Conservation (phyloP, 1,140 invertebrate genomes). For the Drosophila ercepeae region DNA sequence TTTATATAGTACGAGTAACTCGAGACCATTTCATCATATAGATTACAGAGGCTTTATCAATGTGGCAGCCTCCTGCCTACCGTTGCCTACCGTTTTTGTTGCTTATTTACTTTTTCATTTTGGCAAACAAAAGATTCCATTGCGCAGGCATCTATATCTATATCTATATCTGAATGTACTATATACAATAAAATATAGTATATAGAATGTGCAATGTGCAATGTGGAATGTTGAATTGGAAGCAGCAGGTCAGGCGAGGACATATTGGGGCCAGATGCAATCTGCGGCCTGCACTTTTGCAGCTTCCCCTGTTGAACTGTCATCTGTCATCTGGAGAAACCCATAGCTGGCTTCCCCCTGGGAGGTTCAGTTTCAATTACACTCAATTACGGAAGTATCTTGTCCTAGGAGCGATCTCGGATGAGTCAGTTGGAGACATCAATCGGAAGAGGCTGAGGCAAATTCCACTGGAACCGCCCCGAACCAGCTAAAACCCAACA, state of each 20-base stretch:
- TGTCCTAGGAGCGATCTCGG: background rate
- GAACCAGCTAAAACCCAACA: constrained; percentile 27
- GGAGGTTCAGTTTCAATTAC: constrained; percentile 59
- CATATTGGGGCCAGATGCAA: constrained; percentile 43
- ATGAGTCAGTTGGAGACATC: constrained; percentile 23
- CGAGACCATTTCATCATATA: constrained; percentile 58
- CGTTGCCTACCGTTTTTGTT: constrained; percentile 39
- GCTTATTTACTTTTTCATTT: constrained; percentile 38
- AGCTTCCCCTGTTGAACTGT: constrained; percentile 61
- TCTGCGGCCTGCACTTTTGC: constrained; percentile 58
- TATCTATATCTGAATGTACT: constrained; percentile 10
- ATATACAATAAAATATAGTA: too few species aligned
- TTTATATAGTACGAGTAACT: constrained; percentile 30
- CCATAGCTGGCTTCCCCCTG: constrained; percentile 1
- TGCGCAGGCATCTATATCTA: constrained; percentile 12
- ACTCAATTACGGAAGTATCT: constrained; percentile 59
- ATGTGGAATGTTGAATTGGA: too few species aligned
- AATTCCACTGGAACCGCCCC: constrained; percentile 18
- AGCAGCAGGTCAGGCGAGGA: constrained; percentile 45
- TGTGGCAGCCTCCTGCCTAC: constrained; percentile 38
- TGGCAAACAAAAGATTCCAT: constrained; percentile 49
- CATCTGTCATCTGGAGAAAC: constrained; percentile 30
- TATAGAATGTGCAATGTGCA: too few species aligned
- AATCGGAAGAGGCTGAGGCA: background rate
- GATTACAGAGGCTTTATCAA: constrained; percentile 69